Base-by-base conservation (phyloP, 2,888 invertebrate genomes). In the Panorpa germanica region DNA sequence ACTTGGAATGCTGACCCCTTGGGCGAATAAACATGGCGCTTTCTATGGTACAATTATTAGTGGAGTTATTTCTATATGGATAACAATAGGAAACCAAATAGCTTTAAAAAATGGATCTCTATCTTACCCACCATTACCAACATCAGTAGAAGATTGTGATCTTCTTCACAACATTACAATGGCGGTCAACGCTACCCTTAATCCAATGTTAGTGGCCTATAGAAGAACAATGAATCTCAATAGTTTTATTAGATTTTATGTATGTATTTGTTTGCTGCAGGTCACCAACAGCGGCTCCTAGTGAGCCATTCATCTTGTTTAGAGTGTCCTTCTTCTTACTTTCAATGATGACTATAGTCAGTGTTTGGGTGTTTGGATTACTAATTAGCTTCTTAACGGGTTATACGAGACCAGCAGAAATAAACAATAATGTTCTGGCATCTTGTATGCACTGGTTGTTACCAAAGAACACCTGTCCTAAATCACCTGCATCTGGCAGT, bases 1-100 rank as follows among this genome's bases (percentile, higher is more conserved):
- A 5, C 45, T 75, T 19, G 75, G 74, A 18, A 68, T 75, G 61
- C 49, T 75, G 34, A 50, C 71, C 28, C 74, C 76, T 0, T 68
- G 60, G 53, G 56, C 62, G 2, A 68, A 65, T 47, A 56, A n/a
- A n/a, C n/a, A n/a, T n/a, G n/a, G n/a, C n/a, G n/a, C 49, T 1
- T 38, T 48, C n/a, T 38, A 39, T 4, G 46, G 47, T 8, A 44
- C 50, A 18, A 17, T 43, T 9, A 44, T 46, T 28, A 49, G 50
- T 35, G 40, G 52, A n/a, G 4, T 40, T 1, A 33, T 26, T 13
- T 44, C 53, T 41, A 22, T 43, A 0, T 49, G 48, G 48, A 39
- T 54, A 26, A 45, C 50, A n/a, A 25, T 45, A 8, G 48, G 49
- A 16, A 43, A 42, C 3, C 50, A 50, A 38, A 28, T 48, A 7